Base-by-base conservation (phyloP, 2,113 vertebrate species). In the Saguinus imperator region DNA sequence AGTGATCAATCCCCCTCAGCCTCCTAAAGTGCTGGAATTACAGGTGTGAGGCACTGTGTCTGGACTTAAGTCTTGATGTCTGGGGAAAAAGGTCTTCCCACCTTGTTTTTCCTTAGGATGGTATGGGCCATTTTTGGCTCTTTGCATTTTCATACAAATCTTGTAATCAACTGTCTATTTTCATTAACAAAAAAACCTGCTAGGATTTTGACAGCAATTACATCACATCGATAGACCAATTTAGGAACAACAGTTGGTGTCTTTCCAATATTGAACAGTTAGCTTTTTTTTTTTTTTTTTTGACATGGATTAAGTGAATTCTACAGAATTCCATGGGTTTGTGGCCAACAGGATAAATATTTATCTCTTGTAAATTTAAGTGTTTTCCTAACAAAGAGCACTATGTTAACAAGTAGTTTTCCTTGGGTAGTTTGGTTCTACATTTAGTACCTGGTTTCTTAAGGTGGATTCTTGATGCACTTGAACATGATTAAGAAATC, bases 151-250 rank as follows among this genome's bases (percentile, higher is more conserved):
- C 81, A 93, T 70, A 61, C 8, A 57, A 40, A 61, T 80, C 92
- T 87, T 95, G 66, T 4, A 87, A 95, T 87, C 17, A 68, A 48
- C 80, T 61, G 13, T 87, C 75, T 90, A 50, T 73, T 94, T 92
- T 66, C 43, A 50, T 25, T 57, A 5, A 40, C 37, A 72, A 93
- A 40, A 61, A 64, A 64, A 29, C 1, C 1, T 16, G 29, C 70
- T 73, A 73, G 64, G 64, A 87, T 93, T 85, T 91, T 85, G 12
- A 77, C 18, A 93, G 17, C 8, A 92, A 89, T 84, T 43, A 25
- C 23, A 68, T 32, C 6, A 83, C 37, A 81, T 92, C 18, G 70
- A 76, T 57, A 48, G 35, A 92, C 79, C 6, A 45, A 48, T 29
- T 68, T 81, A 68, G 29, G 23, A 76, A 70, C 29, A 76, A 70